Evolutionary conservation across 2,113 vertebrate species (phyloP).

Genomic region (Hippocampus abdominalis): DNA sequence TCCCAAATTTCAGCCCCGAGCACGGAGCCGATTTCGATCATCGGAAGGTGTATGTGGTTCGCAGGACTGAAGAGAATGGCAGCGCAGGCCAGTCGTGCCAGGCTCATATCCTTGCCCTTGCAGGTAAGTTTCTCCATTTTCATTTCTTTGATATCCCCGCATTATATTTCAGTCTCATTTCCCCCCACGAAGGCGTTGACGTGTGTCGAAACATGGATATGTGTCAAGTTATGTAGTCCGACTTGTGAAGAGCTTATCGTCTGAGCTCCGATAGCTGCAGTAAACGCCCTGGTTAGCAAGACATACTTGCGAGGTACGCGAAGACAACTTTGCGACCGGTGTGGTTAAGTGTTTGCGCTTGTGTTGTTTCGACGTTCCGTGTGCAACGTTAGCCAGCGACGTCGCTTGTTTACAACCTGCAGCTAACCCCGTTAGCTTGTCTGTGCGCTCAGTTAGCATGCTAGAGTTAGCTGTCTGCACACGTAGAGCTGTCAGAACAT

Average conservation of each 20-base stretch:
- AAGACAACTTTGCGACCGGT: slow-evolving; percentile 24
- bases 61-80: slow-evolving; percentile 79
- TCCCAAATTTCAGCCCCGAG: slow-evolving; percentile 88
- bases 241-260: slow-evolving; percentile 57
- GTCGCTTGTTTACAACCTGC: slow-evolving; percentile 55
- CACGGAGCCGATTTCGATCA: slow-evolving; percentile 90
- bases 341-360: neutral
- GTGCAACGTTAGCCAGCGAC: slow-evolving; percentile 33
- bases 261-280: slow-evolving; percentile 57
- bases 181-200: neutral
- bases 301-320: slow-evolving; percentile 49
- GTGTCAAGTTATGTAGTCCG: slow-evolving; percentile 42
- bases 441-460: slow-evolving; percentile 46
- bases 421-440: slow-evolving; percentile 52
- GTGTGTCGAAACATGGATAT: slow-evolving; percentile 8
- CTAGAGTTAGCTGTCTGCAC: slow-evolving; percentile 30
- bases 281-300: slow-evolving; percentile 57
- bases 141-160: neutral
- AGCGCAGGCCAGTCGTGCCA: slow-evolving; percentile 82
- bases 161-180: neutral
- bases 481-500: slow-evolving; percentile 22
- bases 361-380: slow-evolving; percentile 8
- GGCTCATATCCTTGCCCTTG: slow-evolving; percentile 94
- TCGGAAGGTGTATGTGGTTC: slow-evolving; percentile 94
- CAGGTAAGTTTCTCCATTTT: slow-evolving; percentile 79